Evolutionary conservation across 2,888 invertebrate species (phyloP).

Genomic region (Leptothorax acervorum): DNA sequence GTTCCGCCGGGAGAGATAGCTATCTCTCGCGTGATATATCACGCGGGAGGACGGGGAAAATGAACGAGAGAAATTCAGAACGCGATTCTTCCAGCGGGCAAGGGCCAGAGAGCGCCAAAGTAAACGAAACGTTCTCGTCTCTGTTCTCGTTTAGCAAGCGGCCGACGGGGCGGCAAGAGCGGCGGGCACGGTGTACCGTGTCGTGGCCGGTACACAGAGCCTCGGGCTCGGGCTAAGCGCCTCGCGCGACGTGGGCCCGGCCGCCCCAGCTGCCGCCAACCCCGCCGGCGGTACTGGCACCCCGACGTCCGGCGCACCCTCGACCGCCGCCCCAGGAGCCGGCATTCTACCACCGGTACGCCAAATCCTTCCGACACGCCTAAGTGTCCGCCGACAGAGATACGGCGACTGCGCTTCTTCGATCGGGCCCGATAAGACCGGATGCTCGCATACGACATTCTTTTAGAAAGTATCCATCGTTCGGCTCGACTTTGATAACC

Average conservation of each 20-base stretch:
- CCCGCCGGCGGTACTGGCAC: conserved; percentile 72
- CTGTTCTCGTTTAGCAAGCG: conserved; percentile 88
- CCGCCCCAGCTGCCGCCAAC: conserved; percentile 77
- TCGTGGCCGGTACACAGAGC: conserved; percentile 92
- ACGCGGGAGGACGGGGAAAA: not conserved
- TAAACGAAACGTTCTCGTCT: conserved; percentile 75
- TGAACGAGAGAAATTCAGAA: not conserved
- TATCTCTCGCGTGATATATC: conserved; percentile 3
- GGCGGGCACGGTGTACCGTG: conserved; percentile 92
- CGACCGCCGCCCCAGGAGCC: conserved; percentile 81
- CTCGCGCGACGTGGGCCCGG: conserved; percentile 85
- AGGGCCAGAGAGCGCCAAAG: conserved; percentile 50
- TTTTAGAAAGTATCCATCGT: not conserved
- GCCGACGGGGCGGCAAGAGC: conserved; percentile 93
- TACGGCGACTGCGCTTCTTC: conserved; percentile 65
- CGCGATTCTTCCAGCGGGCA: conserved; percentile 28
- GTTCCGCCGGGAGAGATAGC: conserved; percentile 21
- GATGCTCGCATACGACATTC: not conserved
- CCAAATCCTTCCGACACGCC: conserved; percentile 82
- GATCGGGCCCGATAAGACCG: conserved; percentile 58
- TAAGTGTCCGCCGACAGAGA: conserved; percentile 62
- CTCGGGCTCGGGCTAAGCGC: conserved; percentile 90
- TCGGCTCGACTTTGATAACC: not conserved
- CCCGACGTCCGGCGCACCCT: conserved; percentile 74
- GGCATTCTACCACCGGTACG: conserved; percentile 85